Evolutionary conservation across 2,797 vertebrate genomes (phyloP).

Genomic region (Melanotaenia maccullochi): DNA sequence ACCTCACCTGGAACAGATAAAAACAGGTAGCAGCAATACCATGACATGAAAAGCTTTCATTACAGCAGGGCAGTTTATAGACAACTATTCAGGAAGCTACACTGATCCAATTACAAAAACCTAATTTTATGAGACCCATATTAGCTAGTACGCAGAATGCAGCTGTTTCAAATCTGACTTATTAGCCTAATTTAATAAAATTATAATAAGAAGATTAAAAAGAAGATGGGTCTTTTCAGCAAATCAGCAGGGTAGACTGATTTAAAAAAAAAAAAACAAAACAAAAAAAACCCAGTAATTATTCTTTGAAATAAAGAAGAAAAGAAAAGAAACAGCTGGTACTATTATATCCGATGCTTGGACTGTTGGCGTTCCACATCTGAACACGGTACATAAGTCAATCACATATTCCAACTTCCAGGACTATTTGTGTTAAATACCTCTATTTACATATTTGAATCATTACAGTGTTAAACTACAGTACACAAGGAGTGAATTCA

Average conservation of each 20-base stretch:
- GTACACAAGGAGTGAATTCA: background rate
- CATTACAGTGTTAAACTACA: background rate
- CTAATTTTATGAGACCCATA: background rate
- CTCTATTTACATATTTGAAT: background rate
- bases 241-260: background rate
- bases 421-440: background rate
- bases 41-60: background rate
- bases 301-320: no score
- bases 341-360: background rate
- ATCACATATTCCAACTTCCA: background rate
- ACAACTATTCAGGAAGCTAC: background rate
- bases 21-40: background rate
- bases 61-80: background rate
- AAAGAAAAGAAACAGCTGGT: background rate
- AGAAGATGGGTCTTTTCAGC: background rate
- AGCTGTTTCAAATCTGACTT: background rate
- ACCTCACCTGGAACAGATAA: background rate
- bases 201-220: background rate
- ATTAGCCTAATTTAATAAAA: background rate
- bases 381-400: background rate
- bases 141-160: background rate
- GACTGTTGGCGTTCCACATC: background rate
- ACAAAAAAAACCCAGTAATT: no score
- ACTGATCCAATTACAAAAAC: background rate
- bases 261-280: background rate